phyloP scores from a whole-genome alignment of 2,113 vertebrate species.

The Emberiza fucata region DNA sequence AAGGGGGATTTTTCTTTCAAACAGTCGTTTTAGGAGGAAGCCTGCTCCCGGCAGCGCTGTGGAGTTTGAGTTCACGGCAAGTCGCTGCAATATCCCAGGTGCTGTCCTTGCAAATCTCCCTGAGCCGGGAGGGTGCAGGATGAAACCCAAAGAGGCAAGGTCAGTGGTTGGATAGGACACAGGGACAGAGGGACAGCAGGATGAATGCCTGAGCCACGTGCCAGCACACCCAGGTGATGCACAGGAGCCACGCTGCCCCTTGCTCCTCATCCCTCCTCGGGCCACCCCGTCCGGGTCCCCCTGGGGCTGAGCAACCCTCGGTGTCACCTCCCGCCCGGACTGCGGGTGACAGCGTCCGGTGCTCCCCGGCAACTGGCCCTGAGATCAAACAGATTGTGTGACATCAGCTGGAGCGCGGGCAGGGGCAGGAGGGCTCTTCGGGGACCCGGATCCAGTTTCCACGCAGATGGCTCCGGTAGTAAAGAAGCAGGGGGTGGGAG shows the following conservation, averaged over 20 bases:
- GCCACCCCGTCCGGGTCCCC: not conserved
- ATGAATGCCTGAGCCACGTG: accelerated
- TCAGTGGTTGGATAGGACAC: accelerated
- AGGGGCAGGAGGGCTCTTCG: slow-evolving; percentile 14
- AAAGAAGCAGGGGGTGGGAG: not conserved
- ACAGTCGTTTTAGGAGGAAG: not conserved
- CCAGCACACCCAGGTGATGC: not conserved
- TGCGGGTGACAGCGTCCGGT: not conserved
- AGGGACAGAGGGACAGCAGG: not conserved
- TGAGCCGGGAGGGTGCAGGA: not conserved
- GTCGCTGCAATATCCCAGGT: not conserved
- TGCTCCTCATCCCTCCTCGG: not conserved
- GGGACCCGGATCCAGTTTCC: slow-evolving; percentile 44
- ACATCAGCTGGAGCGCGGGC: slow-evolving; percentile 53
- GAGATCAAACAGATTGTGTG: slow-evolving; percentile 52
- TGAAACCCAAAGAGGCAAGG: not conserved
- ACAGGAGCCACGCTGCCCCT: not conserved
- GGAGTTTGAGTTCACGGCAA: not conserved
- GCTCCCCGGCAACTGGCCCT: slow-evolving; percentile 11
- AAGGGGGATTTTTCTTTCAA: not conserved
- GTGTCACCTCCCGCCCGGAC: not conserved
- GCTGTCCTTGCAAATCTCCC: not conserved
- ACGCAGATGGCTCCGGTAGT: slow-evolving; percentile 41
- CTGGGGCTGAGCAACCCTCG: not conserved
- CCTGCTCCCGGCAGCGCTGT: not conserved